A percentile compares a stretch with the other conserved stretches of the same genome.
Conservation (phyloP, 2,113 vertebrate genomes). For the Lethenteron camtschaticum region DNA sequence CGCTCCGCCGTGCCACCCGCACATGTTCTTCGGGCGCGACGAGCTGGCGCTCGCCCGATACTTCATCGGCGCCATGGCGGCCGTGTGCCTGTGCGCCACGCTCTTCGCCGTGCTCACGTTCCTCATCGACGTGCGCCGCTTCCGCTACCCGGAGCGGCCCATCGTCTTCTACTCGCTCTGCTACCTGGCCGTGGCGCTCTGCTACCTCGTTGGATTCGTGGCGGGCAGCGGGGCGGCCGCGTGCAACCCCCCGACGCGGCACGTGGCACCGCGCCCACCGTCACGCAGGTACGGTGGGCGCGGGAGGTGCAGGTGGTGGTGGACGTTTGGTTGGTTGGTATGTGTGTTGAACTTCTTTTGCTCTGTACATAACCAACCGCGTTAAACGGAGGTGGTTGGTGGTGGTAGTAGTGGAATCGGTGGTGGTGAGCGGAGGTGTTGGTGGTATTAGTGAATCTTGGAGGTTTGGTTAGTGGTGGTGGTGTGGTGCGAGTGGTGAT, state of each 20-base stretch:
- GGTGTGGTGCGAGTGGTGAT: no score
- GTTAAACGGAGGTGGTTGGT: no score
- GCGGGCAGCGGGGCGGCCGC: conserved; percentile 56
- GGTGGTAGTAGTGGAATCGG: no score
- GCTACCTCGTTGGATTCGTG: conserved; percentile 86
- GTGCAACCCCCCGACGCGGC: conserved; percentile 53
- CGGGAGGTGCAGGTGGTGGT: no score
- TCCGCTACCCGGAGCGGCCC: conserved; percentile 82
- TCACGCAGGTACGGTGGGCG: conserved; percentile 32
- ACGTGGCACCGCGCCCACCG: conserved; percentile 54
- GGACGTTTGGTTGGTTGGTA: no score
- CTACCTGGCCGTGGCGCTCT: conserved; percentile 91
- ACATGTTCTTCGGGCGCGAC: conserved; percentile 84
- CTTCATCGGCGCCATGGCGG: conserved; percentile 71
- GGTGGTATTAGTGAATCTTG: no score
- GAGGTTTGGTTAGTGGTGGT: no score
- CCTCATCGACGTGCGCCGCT: conserved; percentile 82
- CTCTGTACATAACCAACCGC: no score
- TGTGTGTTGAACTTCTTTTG: no score
- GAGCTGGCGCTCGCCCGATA: conserved; percentile 75
- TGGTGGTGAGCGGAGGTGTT: no score
- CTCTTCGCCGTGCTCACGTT: conserved; percentile 93
- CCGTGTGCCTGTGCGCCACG: conserved; percentile 79
- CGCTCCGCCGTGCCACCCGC: conserved; percentile 66
- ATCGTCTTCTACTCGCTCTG: conserved; percentile 97